These are phyloP conservation scores for Hirudinaria manillensis DNA, from an alignment of 2,888 invertebrate species.

Conservation along the genomic window DNA sequence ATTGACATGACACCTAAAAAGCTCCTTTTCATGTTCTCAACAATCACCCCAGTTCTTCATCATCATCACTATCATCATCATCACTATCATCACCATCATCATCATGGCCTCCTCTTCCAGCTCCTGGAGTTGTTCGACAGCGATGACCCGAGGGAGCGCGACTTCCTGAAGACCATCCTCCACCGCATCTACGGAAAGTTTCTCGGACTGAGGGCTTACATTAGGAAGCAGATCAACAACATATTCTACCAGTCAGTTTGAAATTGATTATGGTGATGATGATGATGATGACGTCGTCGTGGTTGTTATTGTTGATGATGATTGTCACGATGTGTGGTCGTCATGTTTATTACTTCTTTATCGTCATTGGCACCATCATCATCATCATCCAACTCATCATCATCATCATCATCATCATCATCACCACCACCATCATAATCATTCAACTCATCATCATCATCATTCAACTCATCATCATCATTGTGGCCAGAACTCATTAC, in stretches of 20 bases:
- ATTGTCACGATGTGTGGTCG: background rate
- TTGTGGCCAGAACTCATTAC: no score
- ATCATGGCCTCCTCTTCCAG: conserved; percentile 14
- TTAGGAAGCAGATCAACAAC: conserved; percentile 90
- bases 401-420: background rate
- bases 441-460: no score
- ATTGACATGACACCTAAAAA: background rate
- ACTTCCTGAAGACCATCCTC: conserved; percentile 53
- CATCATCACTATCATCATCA: background rate
- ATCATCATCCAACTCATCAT: no score
- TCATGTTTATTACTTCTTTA: background rate
- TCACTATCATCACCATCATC: background rate
- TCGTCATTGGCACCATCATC: background rate
- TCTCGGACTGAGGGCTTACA: conserved; percentile 52
- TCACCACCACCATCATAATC: no score
- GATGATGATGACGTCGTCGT: background rate
- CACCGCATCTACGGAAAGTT: conserved; percentile 54
- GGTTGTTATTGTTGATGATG: background rate
- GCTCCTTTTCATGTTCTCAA: background rate
- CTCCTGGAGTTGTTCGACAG: conserved; percentile 37
- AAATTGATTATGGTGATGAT: background rate
- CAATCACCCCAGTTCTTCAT: background rate
- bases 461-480: no score
- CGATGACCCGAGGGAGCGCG: conserved; percentile 56
- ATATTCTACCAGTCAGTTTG: conserved; percentile 78